Base-by-base conservation (phyloP, 2,113 vertebrate genomes). In the Peucedramus taeniatus region DNA sequence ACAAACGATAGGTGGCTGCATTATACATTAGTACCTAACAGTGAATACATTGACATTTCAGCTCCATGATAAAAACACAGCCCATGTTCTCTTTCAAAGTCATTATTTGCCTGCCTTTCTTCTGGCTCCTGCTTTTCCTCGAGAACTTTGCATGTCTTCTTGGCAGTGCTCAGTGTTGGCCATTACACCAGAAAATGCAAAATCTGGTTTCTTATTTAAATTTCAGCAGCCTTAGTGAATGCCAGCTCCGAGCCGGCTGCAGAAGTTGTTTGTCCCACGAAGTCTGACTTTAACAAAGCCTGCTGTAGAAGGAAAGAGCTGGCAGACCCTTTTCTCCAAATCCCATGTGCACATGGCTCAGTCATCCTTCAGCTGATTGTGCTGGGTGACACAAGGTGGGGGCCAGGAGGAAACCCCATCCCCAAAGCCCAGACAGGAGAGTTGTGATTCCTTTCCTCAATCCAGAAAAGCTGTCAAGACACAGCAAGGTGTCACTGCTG, bases 21-120 rank as follows among this genome's bases (percentile, higher is more conserved):
- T 92, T 92, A 90, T 71, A 90, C 83, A 42, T 90, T 87, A 95
- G 83, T 23, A 89, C 72, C 83, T 76, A 75, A 80, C 85, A 80
- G 88, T 60, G 93, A 94, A 92, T 92, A 87, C 72, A 87, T 69
- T 93, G 90, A 90, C 83, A 94, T 95, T 96, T 95, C 86, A 94
- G 90, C 56, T 93, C 79, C 80, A 33, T 6, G 85, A 83, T 83
- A 87, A 88, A 92, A 72, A 54, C 12, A 23, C 20, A 49, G 83
- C 71, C 75, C 85, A 53, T 94, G 80, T 78, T 84, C 60, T 81
- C 79, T 81, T 92, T 75, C 83, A 92, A 86, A 57, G 88, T 78
- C 64, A 89, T 63, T 94, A 83, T 90, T 56, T 80, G 44, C 54
- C 80, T 92, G 88, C 31, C 85, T 83, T 69, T 63, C 77, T 83